phyloP scores from a whole-genome alignment of 2,113 vertebrate genomes.

The Henicopernis longicauda region DNA sequence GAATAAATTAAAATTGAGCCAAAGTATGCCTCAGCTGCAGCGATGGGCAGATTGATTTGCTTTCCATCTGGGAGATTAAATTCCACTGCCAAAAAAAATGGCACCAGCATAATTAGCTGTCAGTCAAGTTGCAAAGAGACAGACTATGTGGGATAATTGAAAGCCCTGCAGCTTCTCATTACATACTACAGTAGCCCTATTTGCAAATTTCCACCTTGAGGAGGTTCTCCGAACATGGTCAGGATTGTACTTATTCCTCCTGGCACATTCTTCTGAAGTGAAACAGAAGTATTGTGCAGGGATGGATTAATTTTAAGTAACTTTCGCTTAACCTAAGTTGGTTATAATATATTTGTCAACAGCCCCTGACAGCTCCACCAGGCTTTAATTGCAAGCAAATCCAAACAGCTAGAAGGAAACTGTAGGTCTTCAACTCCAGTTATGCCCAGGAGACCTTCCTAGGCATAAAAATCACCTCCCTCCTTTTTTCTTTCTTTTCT shows the following conservation, averaged over 20 bases:
- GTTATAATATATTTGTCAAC: constrained; percentile 47
- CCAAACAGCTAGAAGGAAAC: not conserved
- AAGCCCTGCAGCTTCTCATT: constrained; percentile 76
- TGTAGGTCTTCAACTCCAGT: not conserved
- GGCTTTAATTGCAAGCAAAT: constrained; percentile 24
- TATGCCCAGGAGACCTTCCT: not conserved
- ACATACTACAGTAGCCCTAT: constrained; percentile 64
- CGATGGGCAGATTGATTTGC: constrained; percentile 88
- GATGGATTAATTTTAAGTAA: constrained; percentile 30
- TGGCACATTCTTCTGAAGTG: constrained; percentile 14
- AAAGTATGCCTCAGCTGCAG: constrained; percentile 83
- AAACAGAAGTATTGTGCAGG: not conserved
- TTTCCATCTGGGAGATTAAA: constrained; percentile 93
- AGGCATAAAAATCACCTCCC: not conserved
- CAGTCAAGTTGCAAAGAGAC: constrained; percentile 72
- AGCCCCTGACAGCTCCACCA: constrained; percentile 35
- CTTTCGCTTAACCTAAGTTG: constrained; percentile 19
- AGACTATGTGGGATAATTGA: constrained; percentile 71
- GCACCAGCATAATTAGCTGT: constrained; percentile 84
- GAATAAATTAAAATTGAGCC: constrained; percentile 91
- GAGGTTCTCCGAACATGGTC: constrained; percentile 7
- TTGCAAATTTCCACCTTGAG: constrained; percentile 66
- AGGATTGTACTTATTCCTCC: not conserved
- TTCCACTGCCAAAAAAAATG: constrained; percentile 76
- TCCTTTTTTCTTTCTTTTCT: not conserved